Percentiles rank a stretch among this genome's conserved stretches.
Conservation (phyloP, 2,797 vertebrate genomes). For the Mormyrus hasselquistii region DNA sequence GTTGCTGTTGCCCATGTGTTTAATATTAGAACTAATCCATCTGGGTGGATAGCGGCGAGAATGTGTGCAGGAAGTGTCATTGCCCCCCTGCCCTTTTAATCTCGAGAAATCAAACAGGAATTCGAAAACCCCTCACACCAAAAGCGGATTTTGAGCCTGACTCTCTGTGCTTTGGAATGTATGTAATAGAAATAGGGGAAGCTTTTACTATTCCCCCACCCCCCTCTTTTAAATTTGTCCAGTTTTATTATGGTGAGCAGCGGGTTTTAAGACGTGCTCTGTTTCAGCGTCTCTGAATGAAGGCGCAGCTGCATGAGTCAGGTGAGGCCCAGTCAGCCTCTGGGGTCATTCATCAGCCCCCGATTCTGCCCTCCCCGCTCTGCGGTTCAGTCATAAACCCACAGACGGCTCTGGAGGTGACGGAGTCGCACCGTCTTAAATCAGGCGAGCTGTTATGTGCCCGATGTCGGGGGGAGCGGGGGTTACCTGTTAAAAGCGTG, state of each 20-base stretch:
- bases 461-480: background rate
- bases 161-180: constrained; percentile 39
- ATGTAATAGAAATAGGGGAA: constrained; percentile 47
- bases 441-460: constrained; percentile 9
- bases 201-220: constrained; percentile 47
- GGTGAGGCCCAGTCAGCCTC: constrained; percentile 34
- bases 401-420: constrained; percentile 18
- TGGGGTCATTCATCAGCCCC: constrained; percentile 61
- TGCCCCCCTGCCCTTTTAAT: constrained; percentile 51
- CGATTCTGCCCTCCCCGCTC: constrained; percentile 28
- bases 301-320: constrained; percentile 57
- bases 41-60: constrained; percentile 44
- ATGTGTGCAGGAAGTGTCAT: constrained; percentile 56
- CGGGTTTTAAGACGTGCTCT: constrained; percentile 54
- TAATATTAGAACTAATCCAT: constrained; percentile 62
- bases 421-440: constrained; percentile 8
- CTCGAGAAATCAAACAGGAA: constrained; percentile 42
- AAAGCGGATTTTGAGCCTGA: constrained; percentile 12
- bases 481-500: constrained; percentile 13
- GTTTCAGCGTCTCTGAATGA: constrained; percentile 52
- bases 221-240: constrained; percentile 50
- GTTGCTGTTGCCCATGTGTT: constrained; percentile 58
- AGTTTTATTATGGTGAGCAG: constrained; percentile 54
- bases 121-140: constrained; percentile 28
- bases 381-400: background rate